phyloP scores from a whole-genome alignment of 2,797 vertebrate genomes.

The Gymnopithys bicolor region DNA sequence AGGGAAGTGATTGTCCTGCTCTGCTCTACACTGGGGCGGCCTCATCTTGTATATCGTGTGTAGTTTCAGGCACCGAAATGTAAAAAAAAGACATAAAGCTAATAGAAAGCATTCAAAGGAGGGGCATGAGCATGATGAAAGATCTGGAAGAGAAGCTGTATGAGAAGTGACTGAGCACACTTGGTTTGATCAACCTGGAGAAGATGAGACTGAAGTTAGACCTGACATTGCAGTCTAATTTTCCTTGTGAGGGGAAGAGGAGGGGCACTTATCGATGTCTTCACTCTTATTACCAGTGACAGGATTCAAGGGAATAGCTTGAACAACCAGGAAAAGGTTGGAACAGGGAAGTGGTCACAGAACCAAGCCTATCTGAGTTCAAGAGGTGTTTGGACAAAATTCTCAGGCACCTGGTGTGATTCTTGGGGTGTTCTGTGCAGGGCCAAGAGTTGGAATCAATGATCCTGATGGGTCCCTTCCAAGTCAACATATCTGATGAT shows the following conservation, averaged over 20 bases:
- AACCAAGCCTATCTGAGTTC: not conserved
- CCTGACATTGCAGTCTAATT: rapidly evolving
- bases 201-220: not conserved
- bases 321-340: not conserved
- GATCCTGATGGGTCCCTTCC: not conserved
- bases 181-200: not conserved
- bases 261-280: not conserved
- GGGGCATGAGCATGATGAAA: not conserved
- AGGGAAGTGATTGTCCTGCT: not conserved
- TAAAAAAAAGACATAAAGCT: not conserved
- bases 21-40: rapidly evolving
- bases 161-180: not conserved
- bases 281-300: not conserved
- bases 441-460: not conserved
- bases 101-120: rapidly evolving
- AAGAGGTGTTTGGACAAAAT: not conserved
- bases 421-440: rapidly evolving
- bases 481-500: not conserved
- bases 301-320: not conserved
- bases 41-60: rapidly evolving
- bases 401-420: not conserved
- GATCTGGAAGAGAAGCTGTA: rapidly evolving
- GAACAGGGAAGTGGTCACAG: not conserved
- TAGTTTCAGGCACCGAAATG: not conserved
- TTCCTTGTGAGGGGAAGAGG: rapidly evolving